Evolutionary conservation across 2,113 vertebrate species (phyloP).

Genomic region (Scatophagus argus): DNA sequence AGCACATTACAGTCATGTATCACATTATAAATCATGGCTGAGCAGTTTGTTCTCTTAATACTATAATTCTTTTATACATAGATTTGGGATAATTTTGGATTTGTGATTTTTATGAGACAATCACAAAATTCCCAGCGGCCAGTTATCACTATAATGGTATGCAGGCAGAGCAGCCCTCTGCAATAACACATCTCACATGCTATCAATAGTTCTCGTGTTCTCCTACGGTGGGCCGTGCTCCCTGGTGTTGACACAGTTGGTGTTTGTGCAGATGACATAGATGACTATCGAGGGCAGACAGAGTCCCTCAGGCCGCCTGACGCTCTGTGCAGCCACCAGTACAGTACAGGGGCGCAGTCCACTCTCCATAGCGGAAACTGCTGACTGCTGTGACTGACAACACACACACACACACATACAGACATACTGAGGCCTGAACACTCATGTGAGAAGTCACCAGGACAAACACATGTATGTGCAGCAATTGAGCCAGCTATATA

Average conservation of each 20-base stretch:
- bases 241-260: constrained; percentile 80
- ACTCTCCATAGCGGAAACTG: constrained; percentile 27
- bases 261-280: constrained; percentile 72
- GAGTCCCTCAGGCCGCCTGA: constrained; percentile 30
- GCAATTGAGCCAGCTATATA: constrained; percentile 1
- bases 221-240: constrained; percentile 18
- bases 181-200: constrained; percentile 59
- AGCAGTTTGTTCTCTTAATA: neutral
- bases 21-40: neutral
- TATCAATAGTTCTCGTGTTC: constrained; percentile 47
- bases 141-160: constrained; percentile 61
- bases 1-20: no score
- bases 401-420: constrained; percentile 33
- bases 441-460: neutral
- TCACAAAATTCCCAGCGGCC: constrained; percentile 22
- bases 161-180: constrained; percentile 30
- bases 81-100: neutral
- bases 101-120: constrained; percentile 39
- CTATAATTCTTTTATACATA: neutral
- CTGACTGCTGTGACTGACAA: constrained; percentile 22
- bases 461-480: neutral
- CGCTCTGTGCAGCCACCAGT: neutral
- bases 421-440: neutral
- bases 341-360: constrained; percentile 1
- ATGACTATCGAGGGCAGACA: constrained; percentile 57